phyloP scores from a whole-genome alignment of 2,797 vertebrate species.

The Channallabes apus region DNA sequence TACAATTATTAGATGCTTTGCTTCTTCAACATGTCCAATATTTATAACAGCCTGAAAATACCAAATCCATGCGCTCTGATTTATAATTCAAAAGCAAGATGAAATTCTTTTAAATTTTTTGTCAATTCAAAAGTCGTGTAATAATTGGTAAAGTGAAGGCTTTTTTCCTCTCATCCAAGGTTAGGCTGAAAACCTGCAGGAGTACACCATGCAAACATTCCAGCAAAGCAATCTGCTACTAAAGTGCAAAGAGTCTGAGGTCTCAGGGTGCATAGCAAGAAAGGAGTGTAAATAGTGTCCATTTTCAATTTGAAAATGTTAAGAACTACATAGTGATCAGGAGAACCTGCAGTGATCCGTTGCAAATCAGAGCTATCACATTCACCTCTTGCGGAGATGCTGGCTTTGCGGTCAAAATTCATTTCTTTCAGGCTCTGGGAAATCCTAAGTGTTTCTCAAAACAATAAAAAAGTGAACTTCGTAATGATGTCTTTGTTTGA shows the following conservation, averaged over 20 bases:
- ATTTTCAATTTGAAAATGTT: constrained; percentile 16
- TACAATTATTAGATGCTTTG: not conserved
- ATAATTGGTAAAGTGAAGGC: not conserved
- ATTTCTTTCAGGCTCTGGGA: not conserved
- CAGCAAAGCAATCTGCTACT: not conserved
- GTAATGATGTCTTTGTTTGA: constrained; percentile 1
- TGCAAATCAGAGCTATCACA: constrained; percentile 33
- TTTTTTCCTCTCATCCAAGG: not conserved
- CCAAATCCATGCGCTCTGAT: not conserved
- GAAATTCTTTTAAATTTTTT: not conserved
- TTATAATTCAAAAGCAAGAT: constrained; percentile 8
- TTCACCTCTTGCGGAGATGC: constrained; percentile 27
- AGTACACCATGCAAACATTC: not conserved
- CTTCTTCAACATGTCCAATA: not conserved
- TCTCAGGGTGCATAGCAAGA: constrained; percentile 13
- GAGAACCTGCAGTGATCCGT: constrained; percentile 35
- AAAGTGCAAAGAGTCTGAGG: not conserved
- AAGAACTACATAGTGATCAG: constrained; percentile 7
- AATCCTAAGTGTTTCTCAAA: not conserved
- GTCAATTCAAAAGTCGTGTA: not conserved
- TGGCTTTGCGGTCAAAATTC: constrained; percentile 16
- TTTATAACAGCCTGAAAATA: not conserved
- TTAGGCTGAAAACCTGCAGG: not conserved
- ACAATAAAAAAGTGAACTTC: not conserved
- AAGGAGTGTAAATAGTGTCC: constrained; percentile 1